Base-by-base conservation (phyloP, 2,888 invertebrate species). In the Nomada lathburiana region DNA sequence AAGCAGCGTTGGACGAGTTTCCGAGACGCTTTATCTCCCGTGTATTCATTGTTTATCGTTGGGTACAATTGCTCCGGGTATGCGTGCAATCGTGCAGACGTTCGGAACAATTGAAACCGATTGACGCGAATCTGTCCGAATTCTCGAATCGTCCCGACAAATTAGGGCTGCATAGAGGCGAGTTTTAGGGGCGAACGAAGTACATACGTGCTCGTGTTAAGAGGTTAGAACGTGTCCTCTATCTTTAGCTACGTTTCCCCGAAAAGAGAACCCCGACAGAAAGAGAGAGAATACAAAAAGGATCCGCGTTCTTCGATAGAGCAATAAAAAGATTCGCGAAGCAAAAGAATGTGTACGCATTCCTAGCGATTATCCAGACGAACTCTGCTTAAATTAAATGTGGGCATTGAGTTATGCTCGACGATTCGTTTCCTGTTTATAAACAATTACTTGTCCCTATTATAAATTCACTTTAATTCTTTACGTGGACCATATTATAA, bases 21-120 rank as follows among this genome's bases (percentile, higher is more conserved):
- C 55, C 62, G 18, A 18, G 42, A 60, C 16, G 55, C 50, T 62
- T 80, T 80, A 68, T 80, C 80, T 68, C 44, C 62, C 50, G 18
- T 44, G 59, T 59, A 64, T 76, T 81, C 63, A 73, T 81, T 73
- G 81, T 81, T 81, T 82, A 82, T 82, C 82, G 82, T 76, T 63
- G 71, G 69, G 26, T 36, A 55, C 69, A 82, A 76, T 82, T 82
- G 70, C 57, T 44, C 26, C 44, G 53, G 53, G 63, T 76, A 69
- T 76, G 73, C 59, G 60, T 62, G 72, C 60, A 73, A 68, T 44
- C 71, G 50, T 67, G 84, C 87, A 82, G 85, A 84, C 84, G 86
- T 84, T 84, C 64, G 64, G 70, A 68, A 80, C 86, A 89, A 91
- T 91, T 89, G 88, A 88, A 88, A 82, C 77, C 81, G 87, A 89